Percentiles rank a stretch among this genome's conserved stretches.
Evolutionary conservation across 2,888 invertebrate genomes (phyloP).

Genomic region (Acleris sparsana): DNA sequence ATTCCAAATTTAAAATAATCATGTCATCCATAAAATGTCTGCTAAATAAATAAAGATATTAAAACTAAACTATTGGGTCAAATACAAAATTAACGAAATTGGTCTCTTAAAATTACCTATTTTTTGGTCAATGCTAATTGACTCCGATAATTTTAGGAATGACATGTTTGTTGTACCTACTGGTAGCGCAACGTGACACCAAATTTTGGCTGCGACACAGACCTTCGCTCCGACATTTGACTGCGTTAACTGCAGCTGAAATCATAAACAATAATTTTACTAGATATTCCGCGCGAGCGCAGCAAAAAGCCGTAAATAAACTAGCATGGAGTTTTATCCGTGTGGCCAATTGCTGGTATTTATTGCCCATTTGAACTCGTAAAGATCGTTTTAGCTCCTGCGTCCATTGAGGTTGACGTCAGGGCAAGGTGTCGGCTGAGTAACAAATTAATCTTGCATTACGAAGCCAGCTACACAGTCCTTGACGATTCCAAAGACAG

Average conservation of each 20-base stretch:
- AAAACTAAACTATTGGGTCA: too few relatives aligned
- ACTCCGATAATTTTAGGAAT: too few relatives aligned
- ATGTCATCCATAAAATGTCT: too few relatives aligned
- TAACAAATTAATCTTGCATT: conserved; percentile 20
- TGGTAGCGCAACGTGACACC: too few relatives aligned
- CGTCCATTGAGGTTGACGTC: conserved; percentile 29
- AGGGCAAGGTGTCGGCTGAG: conserved; percentile 20
- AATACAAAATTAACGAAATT: too few relatives aligned
- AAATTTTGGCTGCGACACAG: not conserved
- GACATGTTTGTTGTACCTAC: too few relatives aligned
- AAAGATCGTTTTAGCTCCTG: conserved; percentile 36
- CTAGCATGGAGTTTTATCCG: conserved; percentile 30
- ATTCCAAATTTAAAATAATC: too few relatives aligned
- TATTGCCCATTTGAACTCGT: conserved; percentile 36
- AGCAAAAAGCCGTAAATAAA: conserved; percentile 30
- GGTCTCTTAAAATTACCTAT: too few relatives aligned
- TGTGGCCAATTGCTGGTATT: conserved; percentile 31
- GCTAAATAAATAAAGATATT: too few relatives aligned
- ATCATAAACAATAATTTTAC: not conserved
- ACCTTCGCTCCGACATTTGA: conserved; percentile 15
- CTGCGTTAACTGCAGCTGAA: not conserved
- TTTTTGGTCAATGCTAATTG: too few relatives aligned
- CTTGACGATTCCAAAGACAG: not conserved
- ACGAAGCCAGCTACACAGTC: not conserved
- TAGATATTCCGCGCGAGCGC: conserved; percentile 6